phyloP scores from a whole-genome alignment of 2,113 vertebrate genomes.

The Dasyurus viverrinus region DNA sequence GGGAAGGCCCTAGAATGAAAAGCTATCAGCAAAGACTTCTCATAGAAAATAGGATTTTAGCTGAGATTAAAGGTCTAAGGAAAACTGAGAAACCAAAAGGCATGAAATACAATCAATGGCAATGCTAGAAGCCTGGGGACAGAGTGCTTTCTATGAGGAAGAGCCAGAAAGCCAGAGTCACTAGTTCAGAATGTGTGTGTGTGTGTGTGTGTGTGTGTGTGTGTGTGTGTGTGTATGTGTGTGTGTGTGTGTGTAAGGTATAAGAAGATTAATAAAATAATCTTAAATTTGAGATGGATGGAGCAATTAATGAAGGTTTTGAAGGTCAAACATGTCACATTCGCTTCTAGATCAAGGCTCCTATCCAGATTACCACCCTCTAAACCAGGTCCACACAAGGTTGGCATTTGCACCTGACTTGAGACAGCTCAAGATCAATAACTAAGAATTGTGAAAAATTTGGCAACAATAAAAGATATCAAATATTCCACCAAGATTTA shows the following conservation, averaged over 20 bases:
- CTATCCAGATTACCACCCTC: too few relatives aligned
- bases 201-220: too few relatives aligned
- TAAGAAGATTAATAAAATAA: not conserved
- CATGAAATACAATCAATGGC: not conserved
- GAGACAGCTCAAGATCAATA: too few relatives aligned
- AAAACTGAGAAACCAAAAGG: not conserved
- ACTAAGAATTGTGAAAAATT: too few relatives aligned
- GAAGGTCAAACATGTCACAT: not conserved
- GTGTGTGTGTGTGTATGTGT: not conserved
- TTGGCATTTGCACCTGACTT: too few relatives aligned
- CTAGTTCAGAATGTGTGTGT: not conserved
- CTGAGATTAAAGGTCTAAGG: not conserved
- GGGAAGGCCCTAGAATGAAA: not conserved
- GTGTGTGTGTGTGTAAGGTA: not conserved
- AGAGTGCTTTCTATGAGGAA: not conserved
- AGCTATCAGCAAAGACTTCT: not conserved
- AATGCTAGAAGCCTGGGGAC: not conserved
- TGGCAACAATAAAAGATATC: too few relatives aligned
- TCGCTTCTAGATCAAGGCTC: not conserved
- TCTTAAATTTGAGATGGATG: not conserved
- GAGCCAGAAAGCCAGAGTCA: not conserved
- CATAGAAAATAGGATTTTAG: not conserved
- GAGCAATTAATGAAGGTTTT: not conserved
- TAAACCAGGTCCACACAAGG: too few relatives aligned
- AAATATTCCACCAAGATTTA: too few relatives aligned